A percentile compares a stretch with the other conserved stretches of the same genome.
Evolutionary conservation across 2,888 invertebrate genomes (phyloP).

Genomic region (Gari tellinella): DNA sequence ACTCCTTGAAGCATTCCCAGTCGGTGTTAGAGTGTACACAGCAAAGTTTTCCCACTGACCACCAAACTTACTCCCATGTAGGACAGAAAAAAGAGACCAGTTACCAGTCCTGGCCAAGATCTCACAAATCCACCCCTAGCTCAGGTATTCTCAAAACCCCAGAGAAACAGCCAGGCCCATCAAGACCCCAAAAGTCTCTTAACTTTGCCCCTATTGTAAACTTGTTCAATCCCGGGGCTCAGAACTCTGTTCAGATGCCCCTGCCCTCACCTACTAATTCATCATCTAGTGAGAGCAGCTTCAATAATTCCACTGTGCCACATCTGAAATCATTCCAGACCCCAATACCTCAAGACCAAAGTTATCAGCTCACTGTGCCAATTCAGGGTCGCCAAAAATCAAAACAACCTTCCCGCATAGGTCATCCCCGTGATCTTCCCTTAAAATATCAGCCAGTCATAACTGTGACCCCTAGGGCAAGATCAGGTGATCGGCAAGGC

Average conservation of each 20-base stretch:
- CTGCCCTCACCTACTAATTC: conserved; percentile 68
- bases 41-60: conserved; percentile 34
- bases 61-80: background rate
- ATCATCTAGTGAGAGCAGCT: conserved; percentile 63
- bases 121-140: conserved; percentile 59
- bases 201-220: conserved; percentile 79
- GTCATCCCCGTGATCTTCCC: conserved; percentile 43
- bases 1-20: conserved; percentile 46
- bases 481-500: conserved; percentile 47
- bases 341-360: conserved; percentile 31
- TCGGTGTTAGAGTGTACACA: conserved; percentile 56
- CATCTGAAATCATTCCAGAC: conserved; percentile 38
- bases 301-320: conserved; percentile 18
- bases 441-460: conserved; percentile 73
- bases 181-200: conserved; percentile 70
- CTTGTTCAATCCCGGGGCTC: conserved; percentile 70
- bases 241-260: conserved; percentile 67
- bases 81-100: conserved; percentile 26
- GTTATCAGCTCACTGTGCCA: conserved; percentile 65
- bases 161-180: conserved; percentile 59
- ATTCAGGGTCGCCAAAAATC: conserved; percentile 26
- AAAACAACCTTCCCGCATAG: conserved; percentile 7
- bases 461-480: conserved; percentile 67
- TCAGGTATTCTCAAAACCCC: conserved; percentile 77
- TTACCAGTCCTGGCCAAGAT: conserved; percentile 78